Evolutionary conservation across 2,797 vertebrate species (phyloP).

Genomic region (Nasua narica): DNA sequence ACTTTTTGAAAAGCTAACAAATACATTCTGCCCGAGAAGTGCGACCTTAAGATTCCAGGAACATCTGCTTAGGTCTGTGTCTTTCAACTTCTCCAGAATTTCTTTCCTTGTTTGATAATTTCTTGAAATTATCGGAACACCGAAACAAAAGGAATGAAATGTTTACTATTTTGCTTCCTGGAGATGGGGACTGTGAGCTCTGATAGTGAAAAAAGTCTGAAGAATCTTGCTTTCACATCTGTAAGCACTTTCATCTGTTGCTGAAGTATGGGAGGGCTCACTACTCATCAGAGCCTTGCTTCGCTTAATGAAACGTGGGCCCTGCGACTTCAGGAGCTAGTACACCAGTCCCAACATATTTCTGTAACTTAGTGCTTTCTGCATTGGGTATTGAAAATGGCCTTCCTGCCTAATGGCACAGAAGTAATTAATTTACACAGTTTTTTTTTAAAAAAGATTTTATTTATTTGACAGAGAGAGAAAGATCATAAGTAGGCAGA

Average conservation of each 20-base stretch:
- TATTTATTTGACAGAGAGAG: too few species aligned
- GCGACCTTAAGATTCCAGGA: conserved; percentile 77
- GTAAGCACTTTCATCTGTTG: conserved; percentile 72
- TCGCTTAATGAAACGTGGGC: conserved; percentile 14
- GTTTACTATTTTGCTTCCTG: conserved; percentile 79
- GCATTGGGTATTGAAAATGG: conserved; percentile 9
- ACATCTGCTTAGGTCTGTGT: conserved; percentile 76
- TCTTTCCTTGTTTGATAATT: conserved; percentile 77
- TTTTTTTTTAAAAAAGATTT: too few species aligned
- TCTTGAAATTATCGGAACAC: conserved; percentile 74
- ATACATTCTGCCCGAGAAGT: conserved; percentile 64
- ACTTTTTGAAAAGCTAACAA: conserved; percentile 75
- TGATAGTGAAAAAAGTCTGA: conserved; percentile 70
- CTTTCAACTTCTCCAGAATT: conserved; percentile 75
- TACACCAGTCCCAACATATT: background rate
- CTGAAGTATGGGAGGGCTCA: background rate
- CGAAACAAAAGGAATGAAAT: conserved; percentile 77
- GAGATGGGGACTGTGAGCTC: conserved; percentile 72
- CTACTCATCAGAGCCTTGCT: conserved; percentile 41
- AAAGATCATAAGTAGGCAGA: too few species aligned
- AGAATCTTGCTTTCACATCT: conserved; percentile 73
- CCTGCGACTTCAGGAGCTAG: background rate
- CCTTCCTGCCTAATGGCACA: background rate
- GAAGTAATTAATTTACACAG: background rate
- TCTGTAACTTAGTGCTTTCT: conserved; percentile 26